Evolutionary conservation across 2,113 vertebrate genomes (phyloP), one percentile per base, ranked within the genome.

Genomic region (Cebidichthys violaceus): DNA sequence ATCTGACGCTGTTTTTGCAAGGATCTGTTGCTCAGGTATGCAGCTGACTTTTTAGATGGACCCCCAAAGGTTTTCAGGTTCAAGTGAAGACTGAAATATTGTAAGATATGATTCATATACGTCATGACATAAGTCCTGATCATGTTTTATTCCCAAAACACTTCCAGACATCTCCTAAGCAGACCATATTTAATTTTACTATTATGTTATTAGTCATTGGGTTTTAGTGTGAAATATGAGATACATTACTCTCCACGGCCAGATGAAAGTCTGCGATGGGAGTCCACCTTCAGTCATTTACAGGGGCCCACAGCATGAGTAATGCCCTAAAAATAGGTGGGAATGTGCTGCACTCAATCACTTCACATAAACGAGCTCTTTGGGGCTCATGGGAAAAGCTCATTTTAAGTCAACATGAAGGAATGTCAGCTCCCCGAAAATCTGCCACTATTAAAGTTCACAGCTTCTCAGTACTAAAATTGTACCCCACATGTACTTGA

Each of bases 281-380:
- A 77, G 54, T 89, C 79, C 72, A 88, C 79, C 81, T 83, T 72
- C 59, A 76, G 61, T 84, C 65, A 47, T 83, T 89, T 87, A 81
- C n/a, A 72, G 83, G 82, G 83, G 59, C 33, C 83, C 64, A 8
- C 33, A 75, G 70, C 54, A 76, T 89, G 91, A 92, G 81, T 93
- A 89, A 93, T 88, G 69, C 62, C 74, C 86, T 90, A 92, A 94
- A 93, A 93, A 93, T 91, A 95, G 88, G 81, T 85, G 83, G 80
- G 77, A 93, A 92, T 91, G 82, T 87, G 82, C 87, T 83, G 71
- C 83, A 83, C 66, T 94, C 87, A 83, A 89, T 92, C 86, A 87
- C 86, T 35, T 57, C 67, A 73, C 78, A 88, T 83, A 92, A 90
- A 89, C 77, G 39, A 69, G 75, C 65, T 93, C 86, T 91, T 85